Evolutionary conservation across 2,113 vertebrate genomes (phyloP).

Genomic region (Phalacrocorax aristotelis): DNA sequence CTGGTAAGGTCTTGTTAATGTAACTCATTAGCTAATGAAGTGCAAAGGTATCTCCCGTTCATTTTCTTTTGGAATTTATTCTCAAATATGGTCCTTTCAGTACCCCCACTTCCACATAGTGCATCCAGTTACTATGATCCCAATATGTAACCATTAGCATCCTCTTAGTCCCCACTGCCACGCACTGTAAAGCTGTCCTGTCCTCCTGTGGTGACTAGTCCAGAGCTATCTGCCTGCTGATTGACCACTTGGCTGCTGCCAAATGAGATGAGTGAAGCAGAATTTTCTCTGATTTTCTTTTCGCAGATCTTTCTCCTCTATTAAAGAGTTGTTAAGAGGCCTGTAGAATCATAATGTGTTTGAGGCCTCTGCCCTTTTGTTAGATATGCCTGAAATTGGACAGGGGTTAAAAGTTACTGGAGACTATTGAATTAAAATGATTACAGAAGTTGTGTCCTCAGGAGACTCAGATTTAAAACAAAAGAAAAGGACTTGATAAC

Average conservation of each 20-base stretch:
- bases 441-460: background rate
- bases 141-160: rapidly evolving
- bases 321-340: background rate
- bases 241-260: background rate
- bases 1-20: background rate
- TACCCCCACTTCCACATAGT: background rate
- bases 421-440: background rate
- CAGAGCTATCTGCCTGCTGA: background rate
- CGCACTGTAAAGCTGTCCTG: rapidly evolving
- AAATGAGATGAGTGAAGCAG: background rate
- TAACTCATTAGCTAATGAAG: background rate
- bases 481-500: background rate
- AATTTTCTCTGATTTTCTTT: background rate
- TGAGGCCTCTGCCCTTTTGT: background rate
- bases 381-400: background rate
- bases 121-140: background rate
- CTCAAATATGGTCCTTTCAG: background rate
- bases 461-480: background rate
- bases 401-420: background rate
- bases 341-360: background rate
- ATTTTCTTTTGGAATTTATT: background rate
- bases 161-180: background rate
- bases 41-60: background rate
- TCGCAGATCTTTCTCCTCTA: background rate
- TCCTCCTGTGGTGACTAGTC: background rate